A percentile compares a stretch with the other conserved stretches of the same genome.
Evolutionary conservation across 2,888 invertebrate species (phyloP).

Genomic region (Oscheius myriophilus): DNA sequence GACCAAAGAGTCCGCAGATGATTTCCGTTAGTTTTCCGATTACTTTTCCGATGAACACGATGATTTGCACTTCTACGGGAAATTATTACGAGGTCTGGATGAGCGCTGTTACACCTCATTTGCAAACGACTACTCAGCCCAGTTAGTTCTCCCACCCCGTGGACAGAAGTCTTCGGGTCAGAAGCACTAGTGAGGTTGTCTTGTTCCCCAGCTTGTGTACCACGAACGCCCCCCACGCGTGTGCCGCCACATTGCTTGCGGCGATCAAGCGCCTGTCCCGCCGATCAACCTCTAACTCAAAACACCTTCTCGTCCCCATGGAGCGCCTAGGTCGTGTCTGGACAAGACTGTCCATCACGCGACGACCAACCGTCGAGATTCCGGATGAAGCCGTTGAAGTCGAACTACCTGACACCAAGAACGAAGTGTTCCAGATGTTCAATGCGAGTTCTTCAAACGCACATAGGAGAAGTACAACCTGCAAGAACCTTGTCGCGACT

Average conservation of each 20-base stretch:
- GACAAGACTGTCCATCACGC: slow-evolving; percentile 46
- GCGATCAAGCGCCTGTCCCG: slow-evolving; percentile 30
- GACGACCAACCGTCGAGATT: slow-evolving; percentile 34
- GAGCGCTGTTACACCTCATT: no score
- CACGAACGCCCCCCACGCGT: slow-evolving; percentile 17
- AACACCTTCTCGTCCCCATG: slow-evolving; percentile 32
- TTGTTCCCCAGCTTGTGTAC: slow-evolving; percentile 18
- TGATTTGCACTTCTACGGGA: no score
- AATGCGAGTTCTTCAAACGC: not conserved
- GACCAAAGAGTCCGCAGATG: no score
- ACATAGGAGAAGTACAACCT: not conserved
- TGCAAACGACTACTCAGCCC: no score
- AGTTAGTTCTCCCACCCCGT: no score
- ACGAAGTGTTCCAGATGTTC: slow-evolving; percentile 57
- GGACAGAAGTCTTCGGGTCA: no score
- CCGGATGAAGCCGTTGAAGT: slow-evolving; percentile 32
- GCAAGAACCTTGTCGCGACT: no score
- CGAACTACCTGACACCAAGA: slow-evolving; percentile 48
- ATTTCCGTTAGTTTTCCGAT: no score
- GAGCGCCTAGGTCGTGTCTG: slow-evolving; percentile 50
- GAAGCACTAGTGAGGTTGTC: no score
- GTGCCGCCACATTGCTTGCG: slow-evolving; percentile 26
- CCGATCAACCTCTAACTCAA: slow-evolving; percentile 26
- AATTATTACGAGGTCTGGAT: no score
- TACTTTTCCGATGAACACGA: no score